These are phyloP conservation scores for Eira barbara DNA, from an alignment of 2,113 vertebrate species.

Conservation along the genomic window DNA sequence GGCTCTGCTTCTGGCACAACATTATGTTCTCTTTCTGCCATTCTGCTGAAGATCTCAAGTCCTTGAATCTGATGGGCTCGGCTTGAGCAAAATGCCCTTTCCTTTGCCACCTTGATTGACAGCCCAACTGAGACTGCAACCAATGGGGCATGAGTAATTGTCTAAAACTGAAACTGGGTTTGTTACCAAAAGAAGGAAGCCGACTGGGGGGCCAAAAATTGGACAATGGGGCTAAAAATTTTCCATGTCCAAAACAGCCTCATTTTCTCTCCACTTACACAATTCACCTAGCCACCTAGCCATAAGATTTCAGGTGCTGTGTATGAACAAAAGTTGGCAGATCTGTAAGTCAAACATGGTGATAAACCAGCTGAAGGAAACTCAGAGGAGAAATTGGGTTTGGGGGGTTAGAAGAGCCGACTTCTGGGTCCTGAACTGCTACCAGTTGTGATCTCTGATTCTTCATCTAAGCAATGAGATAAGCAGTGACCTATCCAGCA, in stretches of 20 bases:
- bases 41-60: neutral
- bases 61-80: neutral
- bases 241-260: neutral
- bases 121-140: neutral
- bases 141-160: neutral
- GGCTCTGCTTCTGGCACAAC: neutral
- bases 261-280: neutral
- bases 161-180: neutral
- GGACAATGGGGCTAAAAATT: neutral
- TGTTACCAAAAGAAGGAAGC: neutral
- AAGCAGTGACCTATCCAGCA: neutral
- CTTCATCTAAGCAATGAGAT: neutral
- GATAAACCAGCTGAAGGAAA: neutral
- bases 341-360: neutral
- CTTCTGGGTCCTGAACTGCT: neutral
- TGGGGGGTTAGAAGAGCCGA: neutral
- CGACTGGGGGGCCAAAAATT: neutral
- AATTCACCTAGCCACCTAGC: neutral
- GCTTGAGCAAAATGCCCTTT: neutral
- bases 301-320: neutral
- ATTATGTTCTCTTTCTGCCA: neutral
- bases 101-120: neutral
- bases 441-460: neutral
- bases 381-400: neutral
- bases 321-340: neutral